Evolutionary conservation across 2,113 vertebrate genomes (phyloP).

Genomic region (Acanthisitta chloris): DNA sequence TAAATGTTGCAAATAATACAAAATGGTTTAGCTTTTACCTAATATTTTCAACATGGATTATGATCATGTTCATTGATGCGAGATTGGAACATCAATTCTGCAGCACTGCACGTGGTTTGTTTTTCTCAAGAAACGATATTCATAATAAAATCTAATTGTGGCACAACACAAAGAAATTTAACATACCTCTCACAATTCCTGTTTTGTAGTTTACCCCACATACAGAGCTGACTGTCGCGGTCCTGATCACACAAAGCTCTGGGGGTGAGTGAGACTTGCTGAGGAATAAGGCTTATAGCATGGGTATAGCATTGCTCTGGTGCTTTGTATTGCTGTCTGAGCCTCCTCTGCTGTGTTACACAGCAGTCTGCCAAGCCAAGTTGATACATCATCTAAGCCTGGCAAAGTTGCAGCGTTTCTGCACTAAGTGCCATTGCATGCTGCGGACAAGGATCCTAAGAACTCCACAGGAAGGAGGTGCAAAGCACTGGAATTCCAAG

Average conservation of each 20-base stretch:
- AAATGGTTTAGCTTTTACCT: neutral
- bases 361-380: neutral
- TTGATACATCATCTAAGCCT: neutral
- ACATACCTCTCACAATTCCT: neutral
- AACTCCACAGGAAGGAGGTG: neutral
- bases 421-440: neutral
- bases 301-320: neutral
- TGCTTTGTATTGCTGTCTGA: neutral
- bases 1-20: neutral
- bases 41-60: neutral
- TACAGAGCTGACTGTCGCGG: neutral
- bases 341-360: neutral
- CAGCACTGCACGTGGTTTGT: neutral
- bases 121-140: neutral
- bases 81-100: neutral
- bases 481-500: neutral
- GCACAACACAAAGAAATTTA: neutral
- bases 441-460: neutral
- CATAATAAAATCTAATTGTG: neutral
- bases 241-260: neutral
- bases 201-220: neutral
- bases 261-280: neutral
- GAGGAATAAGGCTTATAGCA: neutral
- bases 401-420: neutral
- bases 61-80: neutral